Evolutionary conservation across 1,140 invertebrate genomes (phyloP).

Genomic region (Helicoverpa armigera): DNA sequence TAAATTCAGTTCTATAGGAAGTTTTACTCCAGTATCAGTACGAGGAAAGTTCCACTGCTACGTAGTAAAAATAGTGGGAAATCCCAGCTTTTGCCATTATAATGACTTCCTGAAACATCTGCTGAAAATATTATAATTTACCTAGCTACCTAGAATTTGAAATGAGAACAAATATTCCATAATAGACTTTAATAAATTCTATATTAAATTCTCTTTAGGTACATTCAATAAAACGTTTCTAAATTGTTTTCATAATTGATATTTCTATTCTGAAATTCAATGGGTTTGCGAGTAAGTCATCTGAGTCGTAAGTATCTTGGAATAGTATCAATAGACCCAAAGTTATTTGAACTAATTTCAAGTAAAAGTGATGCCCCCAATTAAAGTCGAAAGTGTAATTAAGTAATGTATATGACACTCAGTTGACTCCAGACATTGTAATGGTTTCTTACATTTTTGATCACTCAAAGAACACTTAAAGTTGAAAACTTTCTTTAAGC

Average conservation of each 20-base stretch:
- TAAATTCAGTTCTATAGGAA: no score
- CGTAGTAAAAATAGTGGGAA: not conserved
- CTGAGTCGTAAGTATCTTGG: slow-evolving; percentile 12
- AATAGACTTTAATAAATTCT: slow-evolving; percentile 23
- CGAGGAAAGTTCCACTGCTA: no score
- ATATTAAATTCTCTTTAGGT: not conserved
- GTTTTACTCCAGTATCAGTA: no score
- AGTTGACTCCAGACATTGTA: not conserved
- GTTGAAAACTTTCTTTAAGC: not conserved
- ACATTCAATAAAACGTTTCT: not conserved
- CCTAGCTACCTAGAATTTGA: not conserved
- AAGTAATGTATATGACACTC: slow-evolving; percentile 33
- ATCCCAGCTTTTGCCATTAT: not conserved
- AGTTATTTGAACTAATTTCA: slow-evolving; percentile 24
- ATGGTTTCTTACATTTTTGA: not conserved
- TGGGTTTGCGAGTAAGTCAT: not conserved
- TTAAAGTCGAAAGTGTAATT: slow-evolving; percentile 28
- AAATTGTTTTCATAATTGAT: slow-evolving; percentile 32
- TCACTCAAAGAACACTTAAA: not conserved
- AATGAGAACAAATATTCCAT: not conserved
- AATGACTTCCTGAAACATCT: slow-evolving; percentile 2
- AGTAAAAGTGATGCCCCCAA: slow-evolving; percentile 4
- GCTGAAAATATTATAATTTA: not conserved
- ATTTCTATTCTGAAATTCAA: slow-evolving; percentile 9
- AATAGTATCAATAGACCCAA: slow-evolving; percentile 2